These are phyloP conservation scores for Trachelus iudaicus DNA, from an alignment of 2,888 invertebrate genomes.

Conservation along the genomic window DNA sequence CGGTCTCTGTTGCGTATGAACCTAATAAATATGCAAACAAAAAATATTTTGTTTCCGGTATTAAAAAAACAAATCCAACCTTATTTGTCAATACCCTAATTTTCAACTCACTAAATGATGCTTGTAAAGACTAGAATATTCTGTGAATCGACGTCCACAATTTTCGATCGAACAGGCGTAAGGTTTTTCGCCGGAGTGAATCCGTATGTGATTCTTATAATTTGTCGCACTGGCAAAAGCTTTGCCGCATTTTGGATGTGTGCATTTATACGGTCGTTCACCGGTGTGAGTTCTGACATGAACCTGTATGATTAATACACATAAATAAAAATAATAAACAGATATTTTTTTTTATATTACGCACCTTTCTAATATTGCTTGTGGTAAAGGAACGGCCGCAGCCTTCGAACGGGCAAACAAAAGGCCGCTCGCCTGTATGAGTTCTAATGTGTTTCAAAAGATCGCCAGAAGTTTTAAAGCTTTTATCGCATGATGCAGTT, in stretches of 20 bases:
- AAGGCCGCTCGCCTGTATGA: slow-evolving; percentile 68
- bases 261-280: slow-evolving; percentile 74
- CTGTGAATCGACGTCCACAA: slow-evolving; percentile 75
- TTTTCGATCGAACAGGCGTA: slow-evolving; percentile 72
- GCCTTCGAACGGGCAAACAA: slow-evolving; percentile 65
- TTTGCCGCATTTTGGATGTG: slow-evolving; percentile 70
- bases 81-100: background rate
- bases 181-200: slow-evolving; percentile 77
- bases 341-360: background rate
- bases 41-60: background rate
- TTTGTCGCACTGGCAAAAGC: slow-evolving; percentile 77
- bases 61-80: background rate
- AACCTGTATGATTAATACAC: slow-evolving; percentile 51
- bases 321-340: background rate
- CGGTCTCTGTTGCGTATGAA: slow-evolving; percentile 72
- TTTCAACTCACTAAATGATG: slow-evolving; percentile 68
- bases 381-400: slow-evolving; percentile 76
- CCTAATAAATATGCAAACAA: slow-evolving; percentile 28
- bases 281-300: slow-evolving; percentile 78
- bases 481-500: slow-evolving; percentile 68
- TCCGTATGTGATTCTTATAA: slow-evolving; percentile 76
- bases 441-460: slow-evolving; percentile 72
- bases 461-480: slow-evolving; percentile 73
- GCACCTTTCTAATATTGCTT: slow-evolving; percentile 74
- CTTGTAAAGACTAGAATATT: slow-evolving; percentile 77